Base-by-base conservation (phyloP, 2,113 vertebrate genomes). In the Scolopax mira region DNA sequence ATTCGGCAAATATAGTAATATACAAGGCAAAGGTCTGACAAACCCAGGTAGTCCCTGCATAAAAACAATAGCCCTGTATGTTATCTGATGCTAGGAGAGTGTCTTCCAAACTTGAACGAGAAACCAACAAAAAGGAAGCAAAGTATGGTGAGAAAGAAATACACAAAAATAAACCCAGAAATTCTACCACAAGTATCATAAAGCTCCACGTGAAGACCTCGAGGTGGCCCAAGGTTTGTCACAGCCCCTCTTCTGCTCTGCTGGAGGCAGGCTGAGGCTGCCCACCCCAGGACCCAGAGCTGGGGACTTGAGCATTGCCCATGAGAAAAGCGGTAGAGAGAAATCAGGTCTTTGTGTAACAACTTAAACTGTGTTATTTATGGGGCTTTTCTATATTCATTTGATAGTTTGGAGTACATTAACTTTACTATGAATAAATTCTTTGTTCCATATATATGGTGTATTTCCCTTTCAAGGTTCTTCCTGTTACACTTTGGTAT, bases 231-330 rank as follows among this genome's bases (percentile, higher is more conserved):
- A 58, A 37, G 52, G 13, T 19, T 62, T 71, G 10, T 31, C 51
- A 19, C 14, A 71, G 31, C 5, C 28, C 18, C 5, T 12, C 15
- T 60, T 72, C 28, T 82, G 24, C 18, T 83, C 48, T 65, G 15
- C 52, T 42, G 11, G 33, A 54, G 7, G 7, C 39, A 48, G 25
- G 17, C 13, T 49, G 37, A 86, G 15, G 17, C 33, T 61, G n/a
- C 54, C 1, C 4, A 15, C 16, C 21, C 12, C 1, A 31, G 62
- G 5, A 44, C 5, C 7, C 55, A 65, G 33, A 60, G 12, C 17
- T 65, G 35, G 4, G 4, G 17, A 2, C 1, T 8, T 65, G 39
- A 79, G n/a, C 22, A 12, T 0, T 22, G 5, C 28, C 15, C 22
- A 8, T 35, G 46, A 78, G 18, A 69, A 93, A 61, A 70, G 4